Evolutionary conservation across 1,140 invertebrate genomes (phyloP), one percentile per base, ranked within the genome.

Genomic region (Pogonognathellus flavescens): DNA sequence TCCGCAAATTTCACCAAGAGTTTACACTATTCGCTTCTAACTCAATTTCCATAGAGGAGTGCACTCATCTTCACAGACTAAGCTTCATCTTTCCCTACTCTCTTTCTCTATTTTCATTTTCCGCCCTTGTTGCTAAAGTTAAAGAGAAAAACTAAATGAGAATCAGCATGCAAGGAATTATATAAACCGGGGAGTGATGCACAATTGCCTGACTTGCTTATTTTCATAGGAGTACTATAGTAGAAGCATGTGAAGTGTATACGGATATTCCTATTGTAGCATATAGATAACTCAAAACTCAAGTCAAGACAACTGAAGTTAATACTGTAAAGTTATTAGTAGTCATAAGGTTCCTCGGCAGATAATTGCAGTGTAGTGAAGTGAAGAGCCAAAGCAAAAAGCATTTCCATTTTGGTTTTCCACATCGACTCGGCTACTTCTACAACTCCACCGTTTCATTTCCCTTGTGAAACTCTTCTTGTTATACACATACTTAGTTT

Each of bases 1-100:
- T n/a, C 70, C 70, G 41, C 70, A 76, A 76, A 76, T 76, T 76
- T 76, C 16, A 31, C 41, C 31, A 41, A 16, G 25, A 76, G 70
- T 76, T 76, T 76, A 76, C 70, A 76, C 70, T 76, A 41, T 41
- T 41, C 31, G 31, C 31, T 14, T 76, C 70, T 76, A 76, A 76
- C 70, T 76, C 82, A 83, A 83, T 60, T 83, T 83, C 25, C 82
- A 83, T 66, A 25, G 20, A 25, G 60, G 22, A 66, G 62, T 25
- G 31, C 31, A 41, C 31, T 41, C 31, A 41, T 41, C 31, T 41
- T 41, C 31, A 41, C 31, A 41, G 31, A 3, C 31, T 41, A 31
- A 66, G 60, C 22, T 66, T 25, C 22, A 25, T 11, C 22, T 14
- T 13, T 59, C 22, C 14, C 13, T 57, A 22, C 25, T 18, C 80